Evolutionary conservation across 1,140 invertebrate species (phyloP), one percentile per base, ranked within the genome.

Genomic region (Temnothorax nylanderi): DNA sequence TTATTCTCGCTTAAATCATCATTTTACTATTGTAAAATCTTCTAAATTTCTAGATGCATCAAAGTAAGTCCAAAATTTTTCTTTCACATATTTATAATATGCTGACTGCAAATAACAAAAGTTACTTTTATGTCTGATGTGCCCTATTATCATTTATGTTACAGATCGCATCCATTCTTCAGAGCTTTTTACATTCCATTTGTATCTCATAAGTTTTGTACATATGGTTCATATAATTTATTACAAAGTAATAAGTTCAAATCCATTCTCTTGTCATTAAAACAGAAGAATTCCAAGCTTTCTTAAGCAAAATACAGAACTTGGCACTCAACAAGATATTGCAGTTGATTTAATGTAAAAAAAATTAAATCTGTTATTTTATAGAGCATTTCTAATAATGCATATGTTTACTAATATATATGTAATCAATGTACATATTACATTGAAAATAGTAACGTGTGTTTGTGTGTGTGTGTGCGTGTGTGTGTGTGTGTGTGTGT

Each of bases 131-230:
- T 16, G 6, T 82, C 54, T 85, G 47, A 80, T 41, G 65, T 49
- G 21, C 77, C 0, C 51, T 54, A 78, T 75, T 78, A 67, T 84
- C 5, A 76, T 89, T 87, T 91, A 87, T 74, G 51, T 94, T 94
- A 88, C 92, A 97, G 96, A 78, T 99, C 98, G 0, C 97, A 98
- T 94, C 95, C 95, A 88, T 95, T 99, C 58, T 97, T 98, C 81
- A 95, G 98, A 94, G 97, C 98, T 56, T 99, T 99, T 93, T 99
- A 98, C 94, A 96, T 99, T 94, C 98, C 99, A 75, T 97, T 97
- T 92, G 80, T 99, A 34, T 98, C 97, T 3, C 95, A 97, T 90
- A 96, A 96, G 91, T 96, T 97, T 91, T 97, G 97, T 85, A 96
- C 95, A 26, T 99, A 97, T 94, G 97, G 97, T 3, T 97, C 97